phyloP scores from a whole-genome alignment of 2,797 vertebrate species.

The Fistularia tabacaria region DNA sequence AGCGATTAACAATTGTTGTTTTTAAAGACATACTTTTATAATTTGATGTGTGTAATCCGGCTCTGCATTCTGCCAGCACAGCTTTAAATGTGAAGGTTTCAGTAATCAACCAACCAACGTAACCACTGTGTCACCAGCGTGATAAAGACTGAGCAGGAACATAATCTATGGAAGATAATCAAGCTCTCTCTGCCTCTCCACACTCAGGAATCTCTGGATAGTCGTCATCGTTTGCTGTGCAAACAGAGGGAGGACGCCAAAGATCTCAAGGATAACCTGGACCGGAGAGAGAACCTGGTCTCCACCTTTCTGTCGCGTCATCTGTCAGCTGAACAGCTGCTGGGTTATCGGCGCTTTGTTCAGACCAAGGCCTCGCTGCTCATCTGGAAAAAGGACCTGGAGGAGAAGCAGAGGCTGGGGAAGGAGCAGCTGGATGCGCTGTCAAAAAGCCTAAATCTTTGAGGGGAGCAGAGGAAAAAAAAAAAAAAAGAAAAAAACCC shows the following conservation, averaged over 20 bases:
- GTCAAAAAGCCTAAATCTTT: slow-evolving; percentile 57
- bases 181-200: background rate
- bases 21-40: no score
- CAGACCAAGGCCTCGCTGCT: slow-evolving; percentile 85
- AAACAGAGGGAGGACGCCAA: slow-evolving; percentile 89
- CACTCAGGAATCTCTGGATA: slow-evolving; percentile 85
- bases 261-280: slow-evolving; percentile 93
- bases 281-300: slow-evolving; percentile 84
- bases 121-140: no score
- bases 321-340: slow-evolving; percentile 79
- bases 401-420: slow-evolving; percentile 82
- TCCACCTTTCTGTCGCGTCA: slow-evolving; percentile 82
- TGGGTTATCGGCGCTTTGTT: slow-evolving; percentile 80
- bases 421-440: slow-evolving; percentile 87
- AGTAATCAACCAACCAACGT: no score
- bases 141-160: no score
- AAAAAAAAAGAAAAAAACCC: no score
- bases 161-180: no score
- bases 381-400: slow-evolving; percentile 89
- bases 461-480: slow-evolving; percentile 9
- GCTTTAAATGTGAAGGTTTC: no score
- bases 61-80: no score
- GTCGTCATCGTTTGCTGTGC: slow-evolving; percentile 83
- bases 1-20: no score
- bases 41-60: no score